These are phyloP conservation scores for Microcebus lehilahytsara DNA, from an alignment of 2,113 vertebrate genomes.

Conservation along the genomic window DNA sequence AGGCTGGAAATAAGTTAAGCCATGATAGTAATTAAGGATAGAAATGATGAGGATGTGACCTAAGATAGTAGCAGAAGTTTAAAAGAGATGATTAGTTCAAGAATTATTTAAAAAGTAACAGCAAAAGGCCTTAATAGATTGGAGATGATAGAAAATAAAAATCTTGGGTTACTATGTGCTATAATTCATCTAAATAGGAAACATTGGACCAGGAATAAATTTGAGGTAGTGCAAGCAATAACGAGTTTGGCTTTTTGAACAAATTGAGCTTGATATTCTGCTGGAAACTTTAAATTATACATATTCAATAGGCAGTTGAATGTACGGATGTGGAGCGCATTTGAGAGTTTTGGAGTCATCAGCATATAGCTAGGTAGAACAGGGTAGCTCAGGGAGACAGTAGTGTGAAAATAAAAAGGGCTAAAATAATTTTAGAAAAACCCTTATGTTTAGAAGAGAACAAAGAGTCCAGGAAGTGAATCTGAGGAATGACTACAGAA, in stretches of 20 bases:
- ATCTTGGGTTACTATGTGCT: not conserved
- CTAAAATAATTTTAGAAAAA: not conserved
- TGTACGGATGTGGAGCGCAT: not conserved
- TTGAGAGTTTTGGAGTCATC: not conserved
- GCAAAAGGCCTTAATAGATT: not conserved
- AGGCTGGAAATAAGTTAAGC: not conserved
- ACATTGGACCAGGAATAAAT: not conserved
- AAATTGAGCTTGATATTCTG: not conserved
- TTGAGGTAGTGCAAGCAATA: not conserved
- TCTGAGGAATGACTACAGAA: not conserved
- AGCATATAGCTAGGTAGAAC: not conserved
- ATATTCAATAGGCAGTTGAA: not conserved
- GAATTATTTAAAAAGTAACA: not conserved
- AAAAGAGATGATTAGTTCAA: not conserved
- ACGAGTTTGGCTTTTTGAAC: not conserved
- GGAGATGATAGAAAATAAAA: not conserved
- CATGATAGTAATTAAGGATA: not conserved
- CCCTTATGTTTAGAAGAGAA: not conserved
- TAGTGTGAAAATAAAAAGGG: not conserved
- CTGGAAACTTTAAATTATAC: not conserved
- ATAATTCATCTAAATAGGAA: not conserved
- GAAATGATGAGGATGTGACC: not conserved
- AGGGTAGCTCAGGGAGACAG: not conserved
- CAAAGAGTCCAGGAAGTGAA: not conserved
- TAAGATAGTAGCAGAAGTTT: not conserved